Evolutionary conservation across 2,888 invertebrate genomes (phyloP).

Genomic region (Euspilapteryx auroguttella): DNA sequence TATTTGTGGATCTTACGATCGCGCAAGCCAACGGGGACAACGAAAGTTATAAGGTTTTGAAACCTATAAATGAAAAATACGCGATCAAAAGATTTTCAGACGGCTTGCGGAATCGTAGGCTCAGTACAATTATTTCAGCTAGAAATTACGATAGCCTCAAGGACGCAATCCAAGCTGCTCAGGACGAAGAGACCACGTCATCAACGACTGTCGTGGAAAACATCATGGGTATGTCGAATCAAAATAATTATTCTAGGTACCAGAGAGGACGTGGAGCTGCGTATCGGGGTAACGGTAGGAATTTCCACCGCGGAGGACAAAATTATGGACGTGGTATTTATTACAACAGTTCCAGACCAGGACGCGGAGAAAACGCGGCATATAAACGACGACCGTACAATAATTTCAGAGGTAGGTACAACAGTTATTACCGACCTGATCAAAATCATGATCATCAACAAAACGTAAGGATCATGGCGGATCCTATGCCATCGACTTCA

Average conservation of each 20-base stretch:
- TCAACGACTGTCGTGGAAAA: background rate
- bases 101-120: background rate
- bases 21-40: background rate
- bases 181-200: background rate
- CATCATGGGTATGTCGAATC: background rate
- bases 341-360: no score
- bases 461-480: no score
- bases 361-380: no score
- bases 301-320: no score
- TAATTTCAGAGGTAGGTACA: no score
- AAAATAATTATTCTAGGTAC: background rate
- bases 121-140: background rate
- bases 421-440: no score
- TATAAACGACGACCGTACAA: no score
- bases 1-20: background rate
- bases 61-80: background rate
- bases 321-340: background rate
- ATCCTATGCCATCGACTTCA: background rate
- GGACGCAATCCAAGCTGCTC: background rate
- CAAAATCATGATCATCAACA: no score
- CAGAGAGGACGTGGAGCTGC: no score
- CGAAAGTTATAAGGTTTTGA: background rate
- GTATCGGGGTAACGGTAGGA: no score
- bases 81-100: background rate
- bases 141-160: background rate